These are phyloP conservation scores for Chrysocyon brachyurus DNA, from an alignment of 2,797 vertebrate genomes.

Conservation along the genomic window DNA sequence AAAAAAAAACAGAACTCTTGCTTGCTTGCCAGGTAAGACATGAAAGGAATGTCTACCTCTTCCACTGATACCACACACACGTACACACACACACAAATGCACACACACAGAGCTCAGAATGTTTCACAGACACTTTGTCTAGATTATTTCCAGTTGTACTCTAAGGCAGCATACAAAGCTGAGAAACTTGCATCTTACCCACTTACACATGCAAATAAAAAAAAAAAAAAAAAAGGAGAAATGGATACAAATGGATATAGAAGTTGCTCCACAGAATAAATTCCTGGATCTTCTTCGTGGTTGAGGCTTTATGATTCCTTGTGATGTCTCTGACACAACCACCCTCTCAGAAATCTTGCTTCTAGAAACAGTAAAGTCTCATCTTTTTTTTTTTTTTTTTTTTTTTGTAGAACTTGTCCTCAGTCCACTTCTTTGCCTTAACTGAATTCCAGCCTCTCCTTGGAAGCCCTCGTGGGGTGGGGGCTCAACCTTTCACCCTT, in stretches of 20 bases:
- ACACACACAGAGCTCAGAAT: neutral
- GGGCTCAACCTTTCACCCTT: neutral
- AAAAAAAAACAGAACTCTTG: neutral
- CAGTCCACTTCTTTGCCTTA: neutral
- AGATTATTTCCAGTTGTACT: neutral
- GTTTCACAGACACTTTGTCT: neutral
- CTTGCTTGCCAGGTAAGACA: neutral
- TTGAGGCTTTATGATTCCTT: neutral
- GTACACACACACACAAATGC: neutral
- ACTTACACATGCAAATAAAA: neutral
- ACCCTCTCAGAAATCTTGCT: neutral
- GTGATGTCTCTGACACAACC: neutral
- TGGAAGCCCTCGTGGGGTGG: neutral
- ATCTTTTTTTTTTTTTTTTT: neutral
- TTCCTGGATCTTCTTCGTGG: neutral
- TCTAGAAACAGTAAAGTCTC: neutral
- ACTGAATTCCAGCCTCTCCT: neutral
- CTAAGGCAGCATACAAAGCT: neutral
- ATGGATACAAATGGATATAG: too few species aligned
- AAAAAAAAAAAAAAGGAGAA: neutral
- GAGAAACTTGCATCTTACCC: neutral
- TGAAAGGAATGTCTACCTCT: neutral
- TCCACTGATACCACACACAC: neutral
- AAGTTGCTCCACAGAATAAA: neutral
- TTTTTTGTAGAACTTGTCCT: neutral